Conservation (phyloP, 2,113 vertebrate genomes). For the Pyxicephalus adspersus region DNA sequence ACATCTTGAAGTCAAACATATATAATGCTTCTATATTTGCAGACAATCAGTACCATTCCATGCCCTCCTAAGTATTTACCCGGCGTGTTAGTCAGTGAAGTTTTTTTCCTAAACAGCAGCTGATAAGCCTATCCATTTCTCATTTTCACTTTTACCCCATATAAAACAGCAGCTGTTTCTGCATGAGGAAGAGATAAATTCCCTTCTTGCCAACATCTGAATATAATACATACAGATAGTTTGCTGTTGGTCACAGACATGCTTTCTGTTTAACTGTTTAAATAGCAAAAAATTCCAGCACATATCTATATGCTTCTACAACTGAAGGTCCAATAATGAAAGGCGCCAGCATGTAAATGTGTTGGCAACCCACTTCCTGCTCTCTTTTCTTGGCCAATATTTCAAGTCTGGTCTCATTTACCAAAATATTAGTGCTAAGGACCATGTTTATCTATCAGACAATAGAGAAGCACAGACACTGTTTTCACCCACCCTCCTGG, state of each 20-base stretch:
- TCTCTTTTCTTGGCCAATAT: no score
- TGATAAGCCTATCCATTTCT: slow-evolving; percentile 22
- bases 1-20: not conserved
- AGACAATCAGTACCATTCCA: not conserved
- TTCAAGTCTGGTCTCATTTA: no score
- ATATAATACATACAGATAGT: not conserved
- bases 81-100: not conserved
- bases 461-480: no score
- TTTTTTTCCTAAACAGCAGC: slow-evolving; percentile 17
- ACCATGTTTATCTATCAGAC: no score
- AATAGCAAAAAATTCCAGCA: no score
- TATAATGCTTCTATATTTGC: not conserved
- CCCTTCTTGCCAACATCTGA: not conserved
- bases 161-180: slow-evolving; percentile 35
- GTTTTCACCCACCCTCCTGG: no score
- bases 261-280: not conserved
- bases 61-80: slow-evolving; percentile 6
- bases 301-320: no score
- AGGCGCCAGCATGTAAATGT: no score
- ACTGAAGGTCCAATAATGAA: no score
- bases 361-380: no score
- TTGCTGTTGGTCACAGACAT: not conserved
- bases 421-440: no score
- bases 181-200: not conserved
- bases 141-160: not conserved